A percentile compares a stretch with the other conserved stretches of the same genome.
Evolutionary conservation across 1,140 invertebrate genomes (phyloP).

Genomic region (Calliopsis andreniformis): DNA sequence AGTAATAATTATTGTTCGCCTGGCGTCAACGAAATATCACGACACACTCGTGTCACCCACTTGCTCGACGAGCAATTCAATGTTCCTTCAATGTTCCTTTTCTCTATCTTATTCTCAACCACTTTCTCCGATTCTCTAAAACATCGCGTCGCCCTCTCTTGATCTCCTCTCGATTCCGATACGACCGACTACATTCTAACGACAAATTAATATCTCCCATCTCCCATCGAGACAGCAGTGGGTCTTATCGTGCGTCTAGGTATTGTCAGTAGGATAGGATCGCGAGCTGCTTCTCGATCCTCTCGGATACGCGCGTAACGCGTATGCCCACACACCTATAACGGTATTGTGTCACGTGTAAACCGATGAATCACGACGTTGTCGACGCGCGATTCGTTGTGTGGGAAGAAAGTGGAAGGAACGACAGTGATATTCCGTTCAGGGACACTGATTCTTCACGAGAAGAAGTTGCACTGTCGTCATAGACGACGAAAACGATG

Average conservation of each 20-base stretch:
- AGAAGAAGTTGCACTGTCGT: slow-evolving; percentile 1
- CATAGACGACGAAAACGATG: neutral
- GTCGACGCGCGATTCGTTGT: slow-evolving; percentile 32
- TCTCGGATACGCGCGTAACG: slow-evolving; percentile 47
- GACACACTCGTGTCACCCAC: slow-evolving; percentile 67
- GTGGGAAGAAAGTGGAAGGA: slow-evolving; percentile 53
- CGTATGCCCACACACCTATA: slow-evolving; percentile 61
- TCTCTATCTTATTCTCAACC: neutral
- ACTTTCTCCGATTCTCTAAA: neutral
- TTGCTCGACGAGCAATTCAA: slow-evolving; percentile 74
- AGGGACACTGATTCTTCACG: slow-evolving; percentile 43
- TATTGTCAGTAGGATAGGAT: slow-evolving; percentile 10
- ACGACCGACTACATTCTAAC: slow-evolving; percentile 69
- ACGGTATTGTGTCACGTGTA: slow-evolving; percentile 66
- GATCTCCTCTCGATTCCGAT: too few relatives aligned
- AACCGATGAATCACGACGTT: slow-evolving; percentile 64
- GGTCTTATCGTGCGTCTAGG: too few relatives aligned
- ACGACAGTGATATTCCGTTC: slow-evolving; percentile 28
- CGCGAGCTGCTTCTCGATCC: slow-evolving; percentile 14
- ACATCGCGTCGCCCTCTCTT: neutral
- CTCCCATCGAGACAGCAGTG: slow-evolving; percentile 37
- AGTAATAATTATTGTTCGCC: slow-evolving; percentile 76
- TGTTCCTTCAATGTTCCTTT: slow-evolving; percentile 27
- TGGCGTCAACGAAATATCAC: slow-evolving; percentile 72
- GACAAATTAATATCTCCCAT: slow-evolving; percentile 59